phyloP scores from a whole-genome alignment of 2,888 invertebrate genomes.

The Eupithecia pulchellata region DNA sequence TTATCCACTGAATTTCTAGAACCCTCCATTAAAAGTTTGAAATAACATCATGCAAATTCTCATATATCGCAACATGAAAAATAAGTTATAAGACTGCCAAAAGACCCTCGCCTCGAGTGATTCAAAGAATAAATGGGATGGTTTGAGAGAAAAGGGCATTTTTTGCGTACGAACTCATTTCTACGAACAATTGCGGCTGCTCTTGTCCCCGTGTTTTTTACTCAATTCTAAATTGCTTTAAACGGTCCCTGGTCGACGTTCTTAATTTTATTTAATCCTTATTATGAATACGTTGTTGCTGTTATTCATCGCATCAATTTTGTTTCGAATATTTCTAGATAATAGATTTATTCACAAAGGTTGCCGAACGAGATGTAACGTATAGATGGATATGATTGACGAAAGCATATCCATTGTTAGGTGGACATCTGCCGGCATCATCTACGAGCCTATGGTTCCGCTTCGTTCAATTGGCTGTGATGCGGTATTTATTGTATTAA shows the following conservation, averaged over 20 bases:
- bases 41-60: slow-evolving; percentile 6
- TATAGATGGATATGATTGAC: slow-evolving; percentile 54
- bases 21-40: not conserved
- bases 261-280: slow-evolving; percentile 32
- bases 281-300: slow-evolving; percentile 15
- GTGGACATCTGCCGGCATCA: slow-evolving; percentile 65
- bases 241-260: slow-evolving; percentile 25
- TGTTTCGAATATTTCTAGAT: slow-evolving; percentile 25
- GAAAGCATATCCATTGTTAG: slow-evolving; percentile 60
- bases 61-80: slow-evolving; percentile 53
- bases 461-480: slow-evolving; percentile 53
- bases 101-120: slow-evolving; percentile 62
- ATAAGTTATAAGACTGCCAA: slow-evolving; percentile 66
- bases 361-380: slow-evolving; percentile 36
- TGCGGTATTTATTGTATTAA: slow-evolving; percentile 45
- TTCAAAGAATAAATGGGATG: slow-evolving; percentile 65
- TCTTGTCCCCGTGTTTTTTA: slow-evolving; percentile 46
- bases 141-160: slow-evolving; percentile 64
- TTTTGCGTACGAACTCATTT: slow-evolving; percentile 67
- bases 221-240: slow-evolving; percentile 40
- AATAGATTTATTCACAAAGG: slow-evolving; percentile 33
- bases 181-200: slow-evolving; percentile 57
- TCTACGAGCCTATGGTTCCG: slow-evolving; percentile 50
- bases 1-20: not conserved
- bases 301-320: slow-evolving; percentile 23